Base-by-base conservation (phyloP, 2,888 invertebrate species). In the Mythimna vitellina region DNA sequence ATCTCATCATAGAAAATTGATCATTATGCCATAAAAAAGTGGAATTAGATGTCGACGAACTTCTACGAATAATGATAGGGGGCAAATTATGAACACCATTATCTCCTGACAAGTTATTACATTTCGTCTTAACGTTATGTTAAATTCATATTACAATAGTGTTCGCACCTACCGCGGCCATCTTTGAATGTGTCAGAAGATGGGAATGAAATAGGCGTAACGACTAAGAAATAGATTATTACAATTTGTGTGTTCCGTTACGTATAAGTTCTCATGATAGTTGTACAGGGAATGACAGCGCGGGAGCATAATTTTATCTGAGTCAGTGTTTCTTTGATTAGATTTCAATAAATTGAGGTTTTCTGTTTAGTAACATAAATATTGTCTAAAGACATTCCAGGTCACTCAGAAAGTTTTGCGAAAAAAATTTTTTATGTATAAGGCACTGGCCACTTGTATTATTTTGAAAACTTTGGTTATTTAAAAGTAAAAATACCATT, bases 1-100 rank as follows among this genome's bases (percentile, higher is more conserved):
- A 80, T 87, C 81, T 80, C 80, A 85, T 86, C 90, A 89, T 87
- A 90, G 86, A 89, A 90, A 93, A 93, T 92, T 92, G 91, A 89
- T 90, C 90, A 91, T 91, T 89, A 80, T 78, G 78, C 81, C 84
- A 85, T 87, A 88, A 87, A 88, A 88, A 91, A 91, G 87, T 83
- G 85, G 87, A 87, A 88, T 92, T 83, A 91, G 92, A 91, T 88
- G 93, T 85, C 93, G 92, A 91, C 90, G 94, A 93, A 92, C 93
- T 91, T 89, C 65, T 64, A 77, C 70, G 82, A 82, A 83, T 84
- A 86, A 88, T 82, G 78, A 80, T 84, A 83, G 84, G 71, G 20
- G 85, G 85, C 80, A 88, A 89, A 91, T 91, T 91, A 91, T 87
- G 88, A 89, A 87, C 84, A 85, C 83, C 84, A 89, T 90, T 88